Conservation (phyloP, 2,113 vertebrate genomes). For the Sinosuthora webbiana region DNA sequence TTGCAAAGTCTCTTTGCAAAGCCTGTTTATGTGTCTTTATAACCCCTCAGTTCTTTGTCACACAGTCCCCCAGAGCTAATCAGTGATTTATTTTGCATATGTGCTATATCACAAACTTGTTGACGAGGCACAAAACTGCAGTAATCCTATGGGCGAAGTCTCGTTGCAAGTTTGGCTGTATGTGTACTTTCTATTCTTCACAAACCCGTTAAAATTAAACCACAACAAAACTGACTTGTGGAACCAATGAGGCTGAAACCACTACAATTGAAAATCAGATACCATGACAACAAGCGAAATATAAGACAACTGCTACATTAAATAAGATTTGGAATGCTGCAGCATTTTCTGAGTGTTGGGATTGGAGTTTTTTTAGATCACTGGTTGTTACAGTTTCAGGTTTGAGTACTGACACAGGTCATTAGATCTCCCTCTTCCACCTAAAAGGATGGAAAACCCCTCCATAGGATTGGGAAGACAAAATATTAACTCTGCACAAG, state of each 20-base stretch:
- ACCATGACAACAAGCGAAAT: not conserved
- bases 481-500: not conserved
- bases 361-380: not conserved
- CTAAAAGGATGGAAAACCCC: not conserved
- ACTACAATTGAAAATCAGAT: not conserved
- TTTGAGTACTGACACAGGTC: not conserved
- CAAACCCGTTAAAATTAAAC: not conserved
- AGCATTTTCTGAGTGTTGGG: not conserved
- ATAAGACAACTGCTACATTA: not conserved
- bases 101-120: not conserved
- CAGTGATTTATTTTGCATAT: not conserved
- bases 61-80: not conserved
- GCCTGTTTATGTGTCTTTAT: not conserved
- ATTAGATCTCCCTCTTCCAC: not conserved
- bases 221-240: not conserved
- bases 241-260: not conserved
- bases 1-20: not conserved
- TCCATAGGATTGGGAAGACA: not conserved
- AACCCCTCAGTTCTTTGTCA: not conserved
- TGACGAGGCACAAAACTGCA: not conserved
- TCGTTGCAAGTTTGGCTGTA: not conserved
- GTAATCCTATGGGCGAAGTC: not conserved
- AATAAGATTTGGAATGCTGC: not conserved
- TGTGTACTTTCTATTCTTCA: not conserved
- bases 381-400: not conserved